phyloP scores from a whole-genome alignment of 2,113 vertebrate species.

The Hiodon alosoides region DNA sequence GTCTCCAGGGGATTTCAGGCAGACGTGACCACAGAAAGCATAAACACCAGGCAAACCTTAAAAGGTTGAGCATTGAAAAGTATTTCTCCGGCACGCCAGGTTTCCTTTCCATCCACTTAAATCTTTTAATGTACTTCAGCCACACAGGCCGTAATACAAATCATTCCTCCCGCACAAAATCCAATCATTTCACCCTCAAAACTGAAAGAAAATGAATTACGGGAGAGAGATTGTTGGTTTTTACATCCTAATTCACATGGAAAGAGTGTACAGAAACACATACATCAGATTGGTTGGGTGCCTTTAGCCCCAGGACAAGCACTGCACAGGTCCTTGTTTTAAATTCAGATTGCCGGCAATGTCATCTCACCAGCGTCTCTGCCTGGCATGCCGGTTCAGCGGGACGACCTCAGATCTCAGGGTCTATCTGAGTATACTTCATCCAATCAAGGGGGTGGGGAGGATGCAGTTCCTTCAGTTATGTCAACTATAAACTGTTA shows the following conservation, averaged over 20 bases:
- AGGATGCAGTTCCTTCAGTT: conserved; percentile 85
- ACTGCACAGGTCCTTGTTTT: conserved; percentile 72
- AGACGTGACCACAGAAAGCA: conserved; percentile 58
- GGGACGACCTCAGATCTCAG: conserved; percentile 63
- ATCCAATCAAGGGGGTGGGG: conserved; percentile 93
- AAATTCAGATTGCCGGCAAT: conserved; percentile 83
- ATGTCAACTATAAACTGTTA: conserved; percentile 98
- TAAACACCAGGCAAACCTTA: conserved; percentile 54
- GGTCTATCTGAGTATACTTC: conserved; percentile 69
- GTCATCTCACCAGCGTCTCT: conserved; percentile 59
- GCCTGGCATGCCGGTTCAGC: conserved; percentile 62
- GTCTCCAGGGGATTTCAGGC: conserved; percentile 59
- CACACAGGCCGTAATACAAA: conserved; percentile 62
- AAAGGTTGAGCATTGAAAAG: conserved; percentile 58
- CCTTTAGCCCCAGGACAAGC: conserved; percentile 73
- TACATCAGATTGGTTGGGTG: conserved; percentile 66
- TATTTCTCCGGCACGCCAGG: conserved; percentile 40
- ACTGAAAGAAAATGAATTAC: conserved; percentile 57
- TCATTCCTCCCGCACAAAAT: conserved; percentile 58
- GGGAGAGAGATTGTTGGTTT: conserved; percentile 57
- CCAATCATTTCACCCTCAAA: conserved; percentile 65
- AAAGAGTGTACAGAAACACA: conserved; percentile 60
- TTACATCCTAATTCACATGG: conserved; percentile 69
- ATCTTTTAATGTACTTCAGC: conserved; percentile 63
- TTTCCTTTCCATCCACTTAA: conserved; percentile 51